A percentile compares a stretch with the other conserved stretches of the same genome.
Conservation (phyloP, 2,888 invertebrate species). For the Tachina lurida region DNA sequence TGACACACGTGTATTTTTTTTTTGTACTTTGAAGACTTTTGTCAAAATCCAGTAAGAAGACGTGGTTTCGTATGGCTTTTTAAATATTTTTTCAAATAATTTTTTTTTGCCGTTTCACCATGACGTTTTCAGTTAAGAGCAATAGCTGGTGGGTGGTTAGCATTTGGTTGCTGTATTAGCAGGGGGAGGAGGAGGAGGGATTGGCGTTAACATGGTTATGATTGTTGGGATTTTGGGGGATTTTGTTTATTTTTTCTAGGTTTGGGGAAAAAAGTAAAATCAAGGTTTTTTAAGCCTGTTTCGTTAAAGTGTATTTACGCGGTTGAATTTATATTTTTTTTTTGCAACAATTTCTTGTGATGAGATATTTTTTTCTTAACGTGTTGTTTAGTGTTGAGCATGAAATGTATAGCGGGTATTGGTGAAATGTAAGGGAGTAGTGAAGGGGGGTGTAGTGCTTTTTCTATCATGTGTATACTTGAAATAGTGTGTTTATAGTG, state of each 20-base stretch:
- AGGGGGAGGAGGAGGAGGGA: too few relatives aligned
- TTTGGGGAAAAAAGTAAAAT: conserved; percentile 27
- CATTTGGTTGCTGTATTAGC: too few relatives aligned
- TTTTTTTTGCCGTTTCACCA: conserved; percentile 20
- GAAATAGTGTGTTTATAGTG: conserved; percentile 75
- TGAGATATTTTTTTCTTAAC: neutral
- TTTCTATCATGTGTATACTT: conserved; percentile 23
- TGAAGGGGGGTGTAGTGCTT: neutral
- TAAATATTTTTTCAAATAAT: neutral
- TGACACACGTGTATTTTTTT: conserved; percentile 53
- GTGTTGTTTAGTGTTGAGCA: conserved; percentile 27
- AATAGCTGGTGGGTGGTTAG: neutral
- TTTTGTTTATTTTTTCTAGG: conserved; percentile 5
- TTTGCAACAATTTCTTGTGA: conserved; percentile 25
- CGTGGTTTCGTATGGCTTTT: conserved; percentile 26
- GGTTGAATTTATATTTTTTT: conserved; percentile 44
- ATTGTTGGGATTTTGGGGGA: conserved; percentile 51
- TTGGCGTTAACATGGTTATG: conserved; percentile 36
- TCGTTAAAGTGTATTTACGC: conserved; percentile 65
- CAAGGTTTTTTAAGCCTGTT: conserved; percentile 63
- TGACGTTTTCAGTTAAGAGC: neutral
- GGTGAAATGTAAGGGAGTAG: too few relatives aligned
- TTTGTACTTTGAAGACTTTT: conserved; percentile 56
- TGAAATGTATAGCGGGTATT: neutral
- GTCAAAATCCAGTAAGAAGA: conserved; percentile 32